Conservation (phyloP, 1,140 invertebrate genomes). For the Babylonia areolata region DNA sequence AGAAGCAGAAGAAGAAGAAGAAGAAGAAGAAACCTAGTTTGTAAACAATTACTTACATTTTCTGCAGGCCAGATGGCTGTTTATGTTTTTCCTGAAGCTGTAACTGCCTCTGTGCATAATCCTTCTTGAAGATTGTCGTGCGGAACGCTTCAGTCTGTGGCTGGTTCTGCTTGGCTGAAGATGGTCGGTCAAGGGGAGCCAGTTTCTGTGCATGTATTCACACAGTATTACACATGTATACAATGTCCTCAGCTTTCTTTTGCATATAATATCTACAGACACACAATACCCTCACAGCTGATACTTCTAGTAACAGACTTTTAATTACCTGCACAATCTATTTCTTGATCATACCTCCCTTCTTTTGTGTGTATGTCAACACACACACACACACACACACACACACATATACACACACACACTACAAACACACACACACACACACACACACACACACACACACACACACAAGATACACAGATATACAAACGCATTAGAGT, state of each 20-base stretch:
- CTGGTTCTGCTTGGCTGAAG: slow-evolving; percentile 49
- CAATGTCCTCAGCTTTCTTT: too few species aligned
- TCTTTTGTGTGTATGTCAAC: too few species aligned
- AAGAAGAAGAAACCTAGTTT: background rate
- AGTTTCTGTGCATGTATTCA: slow-evolving; percentile 6
- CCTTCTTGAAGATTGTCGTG: slow-evolving; percentile 66
- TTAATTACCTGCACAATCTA: too few species aligned
- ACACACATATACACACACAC: too few species aligned
- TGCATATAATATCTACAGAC: background rate
- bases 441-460: background rate
- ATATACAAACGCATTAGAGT: background rate
- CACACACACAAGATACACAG: too few species aligned
- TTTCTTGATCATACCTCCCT: too few species aligned
- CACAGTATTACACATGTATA: too few species aligned
- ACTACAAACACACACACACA: background rate
- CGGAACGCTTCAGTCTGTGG: slow-evolving; percentile 49
- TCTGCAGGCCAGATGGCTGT: slow-evolving; percentile 52
- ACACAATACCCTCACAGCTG: too few species aligned
- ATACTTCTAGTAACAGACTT: too few species aligned
- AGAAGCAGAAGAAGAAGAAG: background rate
- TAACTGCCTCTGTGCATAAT: slow-evolving; percentile 60
- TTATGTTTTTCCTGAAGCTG: slow-evolving; percentile 51
- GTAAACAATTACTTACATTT: slow-evolving; percentile 16
- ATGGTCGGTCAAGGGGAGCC: slow-evolving; percentile 53
- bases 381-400: too few species aligned